Base-by-base conservation (phyloP, 2,797 vertebrate species). In the Myripristis murdjan region DNA sequence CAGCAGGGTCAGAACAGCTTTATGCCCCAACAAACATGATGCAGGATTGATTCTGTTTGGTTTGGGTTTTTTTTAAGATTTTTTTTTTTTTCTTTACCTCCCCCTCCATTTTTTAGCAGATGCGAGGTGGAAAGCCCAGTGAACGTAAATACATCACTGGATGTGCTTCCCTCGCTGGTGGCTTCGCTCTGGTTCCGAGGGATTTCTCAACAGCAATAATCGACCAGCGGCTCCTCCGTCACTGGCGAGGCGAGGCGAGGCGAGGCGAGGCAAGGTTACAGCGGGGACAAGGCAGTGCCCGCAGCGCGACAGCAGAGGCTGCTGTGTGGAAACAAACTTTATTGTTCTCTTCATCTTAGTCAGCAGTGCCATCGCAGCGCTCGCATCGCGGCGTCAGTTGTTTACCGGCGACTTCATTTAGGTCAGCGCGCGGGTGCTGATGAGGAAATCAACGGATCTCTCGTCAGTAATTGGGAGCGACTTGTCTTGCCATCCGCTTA, bases 401-500 rank as follows among this genome's bases (percentile, higher is more conserved):
- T 28, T 28, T 28, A 28, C 28, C 28, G 6, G 28, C 2, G 28
- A 28, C 28, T 28, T 28, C 28, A 39, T 39, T 10, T 10, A 14
- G 37, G 6, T 39, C 37, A 1, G 39, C 12, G 12, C 2, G 1
- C 37, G 11, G 37, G 8, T 2, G 35, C 35, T 9, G 35, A 39
- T 9, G 35, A 39, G 35, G 39, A 14, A 39, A 10, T 10, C 37
- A 39, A 39, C 18, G 11, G 20, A 11, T 6, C 20, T 22, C n/a
- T 22, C 33, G 55, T 80, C 57, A 51, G 39, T 49, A 54, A 61
- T 62, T 18, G 6, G 64, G 35, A 67, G 68, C 48, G 62, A 59
- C 64, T 52, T 37, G 67, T 67, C 63, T 60, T 26, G 37, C 54
- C 20, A 16, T 63, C 70, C 70, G 71, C 63, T 71, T 70, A 69